phyloP scores from a whole-genome alignment of 1,140 invertebrate genomes.

The Sarcophaga peregrina region DNA sequence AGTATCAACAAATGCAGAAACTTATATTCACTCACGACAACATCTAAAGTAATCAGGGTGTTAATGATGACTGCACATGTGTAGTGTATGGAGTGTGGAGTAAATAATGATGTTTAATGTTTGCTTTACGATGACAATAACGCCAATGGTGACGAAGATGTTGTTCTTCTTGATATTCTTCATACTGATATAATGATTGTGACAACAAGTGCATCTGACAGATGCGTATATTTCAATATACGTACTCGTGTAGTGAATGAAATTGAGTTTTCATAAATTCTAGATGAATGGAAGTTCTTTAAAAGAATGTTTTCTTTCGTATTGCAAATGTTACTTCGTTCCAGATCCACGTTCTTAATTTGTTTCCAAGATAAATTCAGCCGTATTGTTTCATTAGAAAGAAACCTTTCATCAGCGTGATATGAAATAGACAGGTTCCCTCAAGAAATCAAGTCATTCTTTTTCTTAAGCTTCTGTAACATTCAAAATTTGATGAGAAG shows the following conservation, averaged over 20 bases:
- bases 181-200: not conserved
- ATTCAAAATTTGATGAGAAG: no score
- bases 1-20: not conserved
- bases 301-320: no score
- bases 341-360: no score
- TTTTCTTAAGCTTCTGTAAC: no score
- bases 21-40: not conserved
- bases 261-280: not conserved
- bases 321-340: no score
- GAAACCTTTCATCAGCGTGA: no score
- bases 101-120: conserved; percentile 11
- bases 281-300: not conserved
- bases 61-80: no score
- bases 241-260: not conserved
- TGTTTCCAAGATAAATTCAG: no score
- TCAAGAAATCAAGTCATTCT: no score
- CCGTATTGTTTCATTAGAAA: no score
- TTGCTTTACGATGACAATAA: not conserved
- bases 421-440: no score
- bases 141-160: not conserved
- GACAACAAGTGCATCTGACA: conserved; percentile 9
- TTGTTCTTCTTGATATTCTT: not conserved
- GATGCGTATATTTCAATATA: not conserved
- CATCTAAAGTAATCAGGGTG: not conserved
- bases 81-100: no score